Base-by-base conservation (phyloP, 2,888 invertebrate species). In the Alloscopus bannaensis region DNA sequence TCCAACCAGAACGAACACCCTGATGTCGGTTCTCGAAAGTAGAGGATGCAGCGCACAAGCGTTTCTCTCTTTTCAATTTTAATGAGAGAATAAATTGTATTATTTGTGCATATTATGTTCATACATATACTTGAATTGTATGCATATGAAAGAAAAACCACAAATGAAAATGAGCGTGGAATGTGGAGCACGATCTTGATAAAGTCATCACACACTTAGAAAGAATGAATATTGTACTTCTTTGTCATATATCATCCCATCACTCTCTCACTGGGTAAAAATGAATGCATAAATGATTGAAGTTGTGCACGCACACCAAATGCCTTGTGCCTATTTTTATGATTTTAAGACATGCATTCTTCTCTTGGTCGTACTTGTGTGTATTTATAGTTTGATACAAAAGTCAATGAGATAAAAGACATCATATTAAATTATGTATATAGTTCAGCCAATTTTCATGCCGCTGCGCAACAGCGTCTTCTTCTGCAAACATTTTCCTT, bases 181-280 rank as follows among this genome's bases (percentile, higher is more conserved):
- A 70, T 60, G 60, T 70, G 47, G 70, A 60, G 60, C 70, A 70
- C 70, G 50, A 70, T 69, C 69, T 69, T 69, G 69, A 69, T 69
- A 69, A 42, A 69, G 57, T 57, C 57, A 69, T 57, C 36, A n/a
- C n/a, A n/a, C n/a, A n/a, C n/a, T n/a, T n/a, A 69, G 55, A 20
- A 26, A 22, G 31, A 59, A 31, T 18, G 3, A 59, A 31, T 31
- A 59, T 59, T 59, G 29, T n/a, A n/a, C 20, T 59, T 59, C 24
- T 31, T 59, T 29, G 31, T 59, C 59, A 50, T 4, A 8, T 28
- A 13, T 62, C 42, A 26, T 13, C 52, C 8, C 62, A 62, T 42
- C 18, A 55, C 28, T 36, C 13, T 36, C 36, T 26, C 50, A 11
- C n/a, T n/a, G n/a, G n/a, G 36, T 13, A 36, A 8, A 36, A 36